Percentiles rank a stretch among this genome's conserved stretches.
These are phyloP conservation scores for Dilophus febrilis DNA, from an alignment of 2,888 invertebrate genomes.

Conservation along the genomic window DNA sequence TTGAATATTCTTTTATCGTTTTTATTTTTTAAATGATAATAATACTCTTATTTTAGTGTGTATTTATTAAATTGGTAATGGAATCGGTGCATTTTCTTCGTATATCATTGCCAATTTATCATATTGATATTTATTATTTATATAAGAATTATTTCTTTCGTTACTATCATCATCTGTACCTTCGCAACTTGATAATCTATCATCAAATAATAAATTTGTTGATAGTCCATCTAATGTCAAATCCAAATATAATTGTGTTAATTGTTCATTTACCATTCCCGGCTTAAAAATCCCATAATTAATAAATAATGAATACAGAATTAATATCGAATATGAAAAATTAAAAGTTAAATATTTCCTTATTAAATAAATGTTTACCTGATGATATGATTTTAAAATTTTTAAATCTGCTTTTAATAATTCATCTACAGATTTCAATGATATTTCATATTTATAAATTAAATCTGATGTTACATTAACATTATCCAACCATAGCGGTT, in stretches of 20 bases:
- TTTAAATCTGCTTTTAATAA: constrained; percentile 39
- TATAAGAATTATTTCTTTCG: constrained; percentile 16
- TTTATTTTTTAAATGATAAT: too few species aligned
- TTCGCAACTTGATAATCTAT: constrained; percentile 31
- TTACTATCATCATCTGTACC: constrained; percentile 20
- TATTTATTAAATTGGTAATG: constrained; percentile 23
- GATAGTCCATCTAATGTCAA: constrained; percentile 36
- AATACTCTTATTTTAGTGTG: too few species aligned
- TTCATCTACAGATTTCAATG: constrained; percentile 34
- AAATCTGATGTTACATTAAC: constrained; percentile 39
- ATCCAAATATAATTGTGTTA: constrained; percentile 41
- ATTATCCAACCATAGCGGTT: constrained; percentile 42
- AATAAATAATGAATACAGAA: constrained; percentile 5
- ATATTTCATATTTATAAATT: constrained; percentile 41
- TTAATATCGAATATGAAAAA: too few species aligned
- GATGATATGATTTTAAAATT: constrained; percentile 33
- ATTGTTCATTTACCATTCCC: constrained; percentile 41
- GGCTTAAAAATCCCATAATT: constrained; percentile 28
- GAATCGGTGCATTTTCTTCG: constrained; percentile 42
- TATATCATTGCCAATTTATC: constrained; percentile 38
- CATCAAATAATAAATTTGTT: constrained; percentile 34
- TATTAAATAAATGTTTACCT: constrained; percentile 26
- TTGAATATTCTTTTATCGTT: too few species aligned
- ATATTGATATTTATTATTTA: constrained; percentile 27
- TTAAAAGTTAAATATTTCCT: too few species aligned